Evolutionary conservation across 2,797 vertebrate genomes (phyloP), one percentile per base, ranked within the genome.

Genomic region (Scleropages formosus): DNA sequence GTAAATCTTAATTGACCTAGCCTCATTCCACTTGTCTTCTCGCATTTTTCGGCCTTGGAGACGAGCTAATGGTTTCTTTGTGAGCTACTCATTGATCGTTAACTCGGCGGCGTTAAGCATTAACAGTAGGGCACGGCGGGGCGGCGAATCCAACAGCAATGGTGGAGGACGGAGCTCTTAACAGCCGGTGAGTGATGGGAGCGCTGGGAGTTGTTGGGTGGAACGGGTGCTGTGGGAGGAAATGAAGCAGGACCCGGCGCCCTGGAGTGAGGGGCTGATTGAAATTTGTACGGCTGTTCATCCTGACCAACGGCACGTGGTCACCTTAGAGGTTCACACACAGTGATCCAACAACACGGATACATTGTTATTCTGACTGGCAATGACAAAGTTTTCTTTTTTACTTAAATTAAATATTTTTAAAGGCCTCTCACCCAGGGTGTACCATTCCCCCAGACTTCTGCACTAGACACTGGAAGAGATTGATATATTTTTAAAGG

Each of bases 1-100:
- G 44, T 18, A 73, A 73, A 22, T 4, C 12, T 7, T 15, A 20
- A 70, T 61, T 70, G 67, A 61, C 67, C 71, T 18, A 2, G 15
- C 24, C 72, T 31, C 67, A 61, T 62, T 61, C 27, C 27, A 20
- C 11, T 58, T 20, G 26, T 72, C 53, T 72, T 59, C 44, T 59
- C 39, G 16, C 56, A 10, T 0, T 78, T 9, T 79, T 80, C 72
- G 70, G 75, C 78, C 71, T 78, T 60, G 27, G 44, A 47, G 20
- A 82, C 67, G 65, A 51, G 69, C 88, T 88, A 77, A 18, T 83
- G 79, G 74, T 78, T 76, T 84, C 86, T 85, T 84, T 79, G 76
- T 88, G 88, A 86, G 90, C 87, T 80, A 77, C 67, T 47, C 78
- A 90, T 90, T 91, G 87, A 90, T 90, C 84, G 81, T 82, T 75